These are phyloP conservation scores for Nymphalis io DNA, from an alignment of 1,140 invertebrate genomes.

Conservation along the genomic window DNA sequence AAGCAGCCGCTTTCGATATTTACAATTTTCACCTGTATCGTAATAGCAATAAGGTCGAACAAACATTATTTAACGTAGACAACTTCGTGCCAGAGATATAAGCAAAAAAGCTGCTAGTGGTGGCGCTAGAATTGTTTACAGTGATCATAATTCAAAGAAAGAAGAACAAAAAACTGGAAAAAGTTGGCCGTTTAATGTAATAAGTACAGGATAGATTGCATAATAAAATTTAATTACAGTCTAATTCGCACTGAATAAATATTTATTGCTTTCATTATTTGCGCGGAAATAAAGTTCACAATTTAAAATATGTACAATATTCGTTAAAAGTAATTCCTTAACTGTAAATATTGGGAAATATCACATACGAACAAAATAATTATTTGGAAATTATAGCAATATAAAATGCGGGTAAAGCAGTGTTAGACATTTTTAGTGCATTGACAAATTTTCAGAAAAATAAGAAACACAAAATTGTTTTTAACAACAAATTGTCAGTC, in stretches of 20 bases:
- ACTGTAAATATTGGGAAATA: not conserved
- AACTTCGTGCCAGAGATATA: constrained; percentile 15
- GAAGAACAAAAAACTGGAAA: constrained; percentile 35
- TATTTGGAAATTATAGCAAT: too few species aligned
- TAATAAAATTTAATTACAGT: constrained; percentile 36
- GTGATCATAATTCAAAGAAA: constrained; percentile 46
- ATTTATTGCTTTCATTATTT: constrained; percentile 11
- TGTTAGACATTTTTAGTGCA: not conserved
- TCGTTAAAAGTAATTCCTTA: not conserved
- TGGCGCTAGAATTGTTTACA: constrained; percentile 47
- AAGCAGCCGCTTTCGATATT: constrained; percentile 3
- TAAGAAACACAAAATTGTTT: constrained; percentile 27
- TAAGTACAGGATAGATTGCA: constrained; percentile 21
- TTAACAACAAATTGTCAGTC: constrained; percentile 34
- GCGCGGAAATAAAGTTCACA: not conserved
- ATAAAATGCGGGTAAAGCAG: too few species aligned
- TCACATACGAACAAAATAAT: not conserved
- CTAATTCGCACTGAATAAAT: constrained; percentile 12
- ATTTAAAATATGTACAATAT: not conserved
- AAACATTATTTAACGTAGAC: constrained; percentile 20
- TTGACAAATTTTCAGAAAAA: constrained; percentile 29
- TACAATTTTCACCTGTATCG: constrained; percentile 38
- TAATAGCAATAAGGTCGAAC: constrained; percentile 28
- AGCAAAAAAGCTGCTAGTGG: constrained; percentile 40
- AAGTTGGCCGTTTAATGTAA: constrained; percentile 32